Percentiles rank a stretch among this genome's conserved stretches.
Evolutionary conservation across 2,797 vertebrate species (phyloP).

Genomic region (Mus caroli): DNA sequence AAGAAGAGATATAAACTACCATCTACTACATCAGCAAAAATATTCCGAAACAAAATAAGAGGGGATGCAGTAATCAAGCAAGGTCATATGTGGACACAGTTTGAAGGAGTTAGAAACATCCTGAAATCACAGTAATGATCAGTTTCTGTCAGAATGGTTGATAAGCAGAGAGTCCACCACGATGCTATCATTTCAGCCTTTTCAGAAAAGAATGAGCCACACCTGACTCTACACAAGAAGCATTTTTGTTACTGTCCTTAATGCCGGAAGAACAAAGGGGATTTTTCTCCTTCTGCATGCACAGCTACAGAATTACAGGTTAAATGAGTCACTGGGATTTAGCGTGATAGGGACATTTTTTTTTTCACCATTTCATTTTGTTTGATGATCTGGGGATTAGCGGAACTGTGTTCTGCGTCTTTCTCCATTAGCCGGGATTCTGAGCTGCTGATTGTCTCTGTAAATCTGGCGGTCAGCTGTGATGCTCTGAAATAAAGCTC

Average conservation of each 20-base stretch:
- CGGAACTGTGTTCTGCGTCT: background rate
- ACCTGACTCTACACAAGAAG: background rate
- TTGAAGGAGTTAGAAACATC: slow-evolving; percentile 14
- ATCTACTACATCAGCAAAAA: background rate
- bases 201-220: background rate
- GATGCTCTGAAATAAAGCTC: slow-evolving; percentile 49
- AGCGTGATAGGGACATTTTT: background rate
- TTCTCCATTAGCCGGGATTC: slow-evolving; percentile 57
- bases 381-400: slow-evolving; percentile 54
- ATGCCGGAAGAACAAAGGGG: background rate
- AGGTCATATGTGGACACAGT: background rate
- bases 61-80: background rate
- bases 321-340: slow-evolving; percentile 15
- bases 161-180: background rate
- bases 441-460: slow-evolving; percentile 37
- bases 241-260: background rate
- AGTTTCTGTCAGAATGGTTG: background rate
- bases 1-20: background rate
- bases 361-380: slow-evolving; percentile 41
- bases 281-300: slow-evolving; percentile 17
- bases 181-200: background rate
- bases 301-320: slow-evolving; percentile 14
- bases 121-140: background rate
- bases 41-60: background rate
- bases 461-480: slow-evolving; percentile 31